Conservation (phyloP, 2,888 invertebrate species). For the Lepidochrysops patricia region DNA sequence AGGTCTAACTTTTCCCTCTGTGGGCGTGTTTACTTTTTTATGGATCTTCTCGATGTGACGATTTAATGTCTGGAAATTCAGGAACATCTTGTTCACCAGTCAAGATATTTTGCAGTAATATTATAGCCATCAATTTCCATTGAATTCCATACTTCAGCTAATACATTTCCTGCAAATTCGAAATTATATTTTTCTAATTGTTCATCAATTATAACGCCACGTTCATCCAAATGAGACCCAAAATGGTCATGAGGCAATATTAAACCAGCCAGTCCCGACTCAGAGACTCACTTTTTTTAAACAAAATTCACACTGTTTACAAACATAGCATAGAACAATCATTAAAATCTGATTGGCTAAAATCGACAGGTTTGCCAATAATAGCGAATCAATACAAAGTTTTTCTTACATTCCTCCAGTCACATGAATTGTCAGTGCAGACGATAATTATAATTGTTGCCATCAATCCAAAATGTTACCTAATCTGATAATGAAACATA, state of each 20-base stretch:
- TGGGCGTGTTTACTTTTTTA: conserved; percentile 27
- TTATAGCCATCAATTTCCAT: conserved; percentile 27
- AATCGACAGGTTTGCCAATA: no score
- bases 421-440: no score
- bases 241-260: conserved; percentile 28
- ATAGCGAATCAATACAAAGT: no score
- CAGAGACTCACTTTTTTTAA: no score
- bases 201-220: conserved; percentile 27
- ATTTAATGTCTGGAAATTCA: conserved; percentile 21
- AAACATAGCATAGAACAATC: no score
- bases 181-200: conserved; percentile 28
- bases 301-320: no score
- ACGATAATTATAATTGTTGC: no score
- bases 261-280: conserved; percentile 26
- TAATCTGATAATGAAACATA: no score
- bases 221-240: conserved; percentile 28
- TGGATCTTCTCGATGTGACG: conserved; percentile 31
- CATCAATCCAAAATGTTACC: no score
- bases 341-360: no score
- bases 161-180: conserved; percentile 24
- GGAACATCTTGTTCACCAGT: conserved; percentile 16
- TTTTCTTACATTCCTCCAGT: no score
- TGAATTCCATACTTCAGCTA: conserved; percentile 28
- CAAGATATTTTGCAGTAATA: conserved; percentile 23
- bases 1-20: conserved; percentile 25